Evolutionary conservation across 2,113 vertebrate genomes (phyloP).

Genomic region (Neofelis nebulosa): DNA sequence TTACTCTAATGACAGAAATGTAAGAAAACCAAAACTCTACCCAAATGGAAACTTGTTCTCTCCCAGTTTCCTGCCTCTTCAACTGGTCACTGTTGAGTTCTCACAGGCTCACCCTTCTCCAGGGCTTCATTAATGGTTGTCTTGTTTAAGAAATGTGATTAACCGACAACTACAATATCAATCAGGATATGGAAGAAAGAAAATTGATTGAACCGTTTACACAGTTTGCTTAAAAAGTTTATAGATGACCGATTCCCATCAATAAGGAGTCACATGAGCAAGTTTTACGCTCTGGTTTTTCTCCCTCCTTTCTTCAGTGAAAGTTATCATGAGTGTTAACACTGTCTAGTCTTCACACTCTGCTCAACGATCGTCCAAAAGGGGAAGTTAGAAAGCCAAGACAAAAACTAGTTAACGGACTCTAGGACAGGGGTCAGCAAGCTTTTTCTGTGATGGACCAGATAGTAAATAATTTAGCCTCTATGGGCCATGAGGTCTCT

Average conservation of each 20-base stretch:
- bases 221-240: background rate
- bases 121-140: background rate
- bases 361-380: background rate
- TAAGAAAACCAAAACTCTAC: background rate
- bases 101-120: background rate
- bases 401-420: background rate
- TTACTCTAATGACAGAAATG: background rate
- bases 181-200: background rate
- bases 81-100: background rate
- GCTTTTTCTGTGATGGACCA: background rate
- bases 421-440: background rate
- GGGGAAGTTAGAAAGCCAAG: background rate
- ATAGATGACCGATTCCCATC: background rate
- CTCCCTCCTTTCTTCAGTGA: background rate
- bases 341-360: background rate
- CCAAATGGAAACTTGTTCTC: background rate
- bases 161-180: background rate
- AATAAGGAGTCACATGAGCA: background rate
- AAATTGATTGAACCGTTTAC: background rate
- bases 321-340: accelerated
- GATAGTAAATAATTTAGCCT: background rate
- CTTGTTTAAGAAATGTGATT: background rate
- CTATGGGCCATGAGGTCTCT: background rate
- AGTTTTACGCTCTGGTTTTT: background rate
- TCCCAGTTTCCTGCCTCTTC: background rate